A percentile compares a stretch with the other conserved stretches of the same genome.
Conservation (phyloP, 2,888 invertebrate species). For the Epinotia brunnichana region DNA sequence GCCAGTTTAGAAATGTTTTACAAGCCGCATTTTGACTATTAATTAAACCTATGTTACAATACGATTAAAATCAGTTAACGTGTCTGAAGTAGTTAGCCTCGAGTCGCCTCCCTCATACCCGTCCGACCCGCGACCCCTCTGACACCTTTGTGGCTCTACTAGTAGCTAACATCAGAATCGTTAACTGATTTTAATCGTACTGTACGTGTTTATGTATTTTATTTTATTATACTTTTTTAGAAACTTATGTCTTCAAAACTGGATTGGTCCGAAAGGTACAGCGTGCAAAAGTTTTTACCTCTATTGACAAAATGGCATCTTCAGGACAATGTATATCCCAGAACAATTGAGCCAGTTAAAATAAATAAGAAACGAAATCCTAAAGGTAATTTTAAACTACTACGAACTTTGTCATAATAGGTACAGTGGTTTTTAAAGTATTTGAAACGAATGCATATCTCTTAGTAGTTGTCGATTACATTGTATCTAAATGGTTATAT, state of each 20-base stretch:
- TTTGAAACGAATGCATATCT: conserved; percentile 1
- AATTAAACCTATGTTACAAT: not conserved
- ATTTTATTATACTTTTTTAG: conserved; percentile 71
- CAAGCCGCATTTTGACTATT: not conserved
- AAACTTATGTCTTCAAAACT: conserved; percentile 86
- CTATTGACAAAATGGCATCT: conserved; percentile 91
- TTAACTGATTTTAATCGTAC: no score
- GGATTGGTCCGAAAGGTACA: conserved; percentile 90
- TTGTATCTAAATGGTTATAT: conserved; percentile 6
- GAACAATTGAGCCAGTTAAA: conserved; percentile 63
- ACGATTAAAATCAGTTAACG: no score
- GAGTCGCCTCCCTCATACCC: no score
- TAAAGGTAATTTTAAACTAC: conserved; percentile 66
- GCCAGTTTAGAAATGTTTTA: no score
- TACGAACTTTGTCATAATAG: not conserved
- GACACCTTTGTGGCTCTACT: no score
- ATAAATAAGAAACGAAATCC: conserved; percentile 80
- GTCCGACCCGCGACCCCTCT: no score
- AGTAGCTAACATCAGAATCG: no score
- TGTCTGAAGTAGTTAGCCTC: no score
- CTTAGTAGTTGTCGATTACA: conserved; percentile 7
- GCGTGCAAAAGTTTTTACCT: conserved; percentile 90
- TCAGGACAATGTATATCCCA: conserved; percentile 65
- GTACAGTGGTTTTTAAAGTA: conserved; percentile 1
- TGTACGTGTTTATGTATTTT: conserved; percentile 33